Percentiles rank a stretch among this genome's conserved stretches.
Conservation (phyloP, 2,797 vertebrate species). For the Hybognathus amarus region DNA sequence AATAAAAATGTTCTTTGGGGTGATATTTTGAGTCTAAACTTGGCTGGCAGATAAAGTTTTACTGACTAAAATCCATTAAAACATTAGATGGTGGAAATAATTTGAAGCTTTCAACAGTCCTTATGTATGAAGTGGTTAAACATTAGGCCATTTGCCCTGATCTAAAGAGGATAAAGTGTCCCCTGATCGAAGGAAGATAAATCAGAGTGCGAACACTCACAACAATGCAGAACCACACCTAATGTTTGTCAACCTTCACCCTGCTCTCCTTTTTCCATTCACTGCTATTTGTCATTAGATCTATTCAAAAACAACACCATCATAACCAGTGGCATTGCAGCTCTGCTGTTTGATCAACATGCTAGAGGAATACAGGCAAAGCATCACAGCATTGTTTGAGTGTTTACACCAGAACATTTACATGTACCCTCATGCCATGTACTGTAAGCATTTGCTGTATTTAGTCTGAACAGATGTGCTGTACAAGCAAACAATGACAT, state of each 20-base stretch:
- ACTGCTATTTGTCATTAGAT: background rate
- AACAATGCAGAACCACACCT: constrained; percentile 50
- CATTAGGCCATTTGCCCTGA: constrained; percentile 63
- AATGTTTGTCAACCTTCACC: constrained; percentile 59
- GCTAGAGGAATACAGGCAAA: constrained; percentile 42
- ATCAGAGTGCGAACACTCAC: constrained; percentile 37
- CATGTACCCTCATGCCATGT: constrained; percentile 19
- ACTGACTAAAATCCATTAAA: background rate
- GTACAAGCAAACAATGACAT: background rate
- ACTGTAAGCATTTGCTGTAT: constrained; percentile 25
- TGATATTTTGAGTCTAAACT: constrained; percentile 18
- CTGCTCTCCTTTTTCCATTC: constrained; percentile 39
- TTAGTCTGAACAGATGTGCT: background rate
- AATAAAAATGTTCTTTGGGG: background rate
- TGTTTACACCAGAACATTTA: constrained; percentile 44
- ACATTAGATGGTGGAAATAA: background rate
- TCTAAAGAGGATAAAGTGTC: constrained; percentile 66
- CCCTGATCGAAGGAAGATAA: constrained; percentile 69
- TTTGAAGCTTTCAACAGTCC: constrained; percentile 46
- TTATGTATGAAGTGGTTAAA: constrained; percentile 65
- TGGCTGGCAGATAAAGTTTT: background rate
- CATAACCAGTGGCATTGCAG: constrained; percentile 32
- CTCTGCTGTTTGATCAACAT: constrained; percentile 56
- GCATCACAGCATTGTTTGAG: constrained; percentile 14
- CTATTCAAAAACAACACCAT: background rate